These are phyloP conservation scores for Listronotus oregonensis DNA, from an alignment of 1,140 invertebrate genomes.

Conservation along the genomic window DNA sequence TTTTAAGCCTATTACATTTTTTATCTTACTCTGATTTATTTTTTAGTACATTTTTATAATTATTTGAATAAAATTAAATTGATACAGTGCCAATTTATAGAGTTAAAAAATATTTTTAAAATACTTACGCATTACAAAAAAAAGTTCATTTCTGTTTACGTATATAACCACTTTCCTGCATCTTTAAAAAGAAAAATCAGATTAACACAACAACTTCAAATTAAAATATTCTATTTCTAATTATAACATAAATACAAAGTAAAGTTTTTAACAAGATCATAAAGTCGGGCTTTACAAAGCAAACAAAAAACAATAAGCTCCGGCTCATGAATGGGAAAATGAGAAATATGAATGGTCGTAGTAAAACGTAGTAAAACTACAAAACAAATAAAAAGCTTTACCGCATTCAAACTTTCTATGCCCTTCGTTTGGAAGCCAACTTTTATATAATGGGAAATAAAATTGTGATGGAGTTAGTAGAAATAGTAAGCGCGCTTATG, in stretches of 20 bases:
- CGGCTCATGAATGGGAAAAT: slow-evolving; percentile 49
- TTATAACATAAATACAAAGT: neutral
- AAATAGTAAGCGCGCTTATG: slow-evolving; percentile 13
- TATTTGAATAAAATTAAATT: too few relatives aligned
- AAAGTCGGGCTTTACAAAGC: slow-evolving; percentile 37
- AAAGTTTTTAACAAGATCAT: slow-evolving; percentile 28
- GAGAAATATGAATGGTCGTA: slow-evolving; percentile 51
- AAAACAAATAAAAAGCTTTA: slow-evolving; percentile 54
- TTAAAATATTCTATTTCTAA: too few relatives aligned
- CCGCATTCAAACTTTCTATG: slow-evolving; percentile 49
- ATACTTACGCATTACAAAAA: too few relatives aligned
- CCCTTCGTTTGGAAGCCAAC: slow-evolving; percentile 37
- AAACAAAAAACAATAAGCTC: slow-evolving; percentile 46
- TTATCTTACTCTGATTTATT: too few relatives aligned
- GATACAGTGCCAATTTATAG: too few relatives aligned
- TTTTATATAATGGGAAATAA: slow-evolving; percentile 39
- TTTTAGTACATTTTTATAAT: too few relatives aligned
- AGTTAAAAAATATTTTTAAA: too few relatives aligned
- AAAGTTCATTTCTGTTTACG: too few relatives aligned
- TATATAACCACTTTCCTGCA: too few relatives aligned
- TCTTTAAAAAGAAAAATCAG: too few relatives aligned
- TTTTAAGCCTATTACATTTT: too few relatives aligned
- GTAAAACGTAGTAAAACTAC: slow-evolving; percentile 55
- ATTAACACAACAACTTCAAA: too few relatives aligned
- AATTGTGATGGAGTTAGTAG: slow-evolving; percentile 23